Evolutionary conservation across 2,888 invertebrate species (phyloP).

Genomic region (Oeneis ivallda): DNA sequence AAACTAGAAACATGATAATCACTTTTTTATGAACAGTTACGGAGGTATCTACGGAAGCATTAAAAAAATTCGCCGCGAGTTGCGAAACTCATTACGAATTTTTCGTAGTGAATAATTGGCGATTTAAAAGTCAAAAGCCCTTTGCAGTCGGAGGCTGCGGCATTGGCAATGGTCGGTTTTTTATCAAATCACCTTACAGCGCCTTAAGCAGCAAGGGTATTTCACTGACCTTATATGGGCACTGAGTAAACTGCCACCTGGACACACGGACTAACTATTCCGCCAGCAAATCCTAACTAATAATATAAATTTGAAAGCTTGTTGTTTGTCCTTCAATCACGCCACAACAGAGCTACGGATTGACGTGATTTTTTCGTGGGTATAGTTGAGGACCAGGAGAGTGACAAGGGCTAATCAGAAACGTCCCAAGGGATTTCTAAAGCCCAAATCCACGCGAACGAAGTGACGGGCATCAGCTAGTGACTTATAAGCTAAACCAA

Average conservation of each 20-base stretch:
- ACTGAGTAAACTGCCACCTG: conserved; percentile 33
- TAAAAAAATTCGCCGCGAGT: background rate
- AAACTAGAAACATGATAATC: background rate
- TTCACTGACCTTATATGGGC: conserved; percentile 56
- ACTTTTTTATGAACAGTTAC: background rate
- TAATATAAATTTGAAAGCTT: too few relatives aligned
- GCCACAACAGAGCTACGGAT: too few relatives aligned
- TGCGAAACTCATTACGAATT: conserved; percentile 6
- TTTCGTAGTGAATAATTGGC: conserved; percentile 13
- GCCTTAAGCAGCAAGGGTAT: conserved; percentile 66
- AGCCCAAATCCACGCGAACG: too few relatives aligned
- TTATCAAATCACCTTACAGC: conserved; percentile 61
- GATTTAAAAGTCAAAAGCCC: conserved; percentile 56
- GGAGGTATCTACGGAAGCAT: background rate
- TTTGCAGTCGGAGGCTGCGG: conserved; percentile 51
- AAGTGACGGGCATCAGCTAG: too few relatives aligned
- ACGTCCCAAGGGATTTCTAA: too few relatives aligned
- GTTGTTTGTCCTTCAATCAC: too few relatives aligned
- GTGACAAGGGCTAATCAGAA: too few relatives aligned
- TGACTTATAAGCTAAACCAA: too few relatives aligned
- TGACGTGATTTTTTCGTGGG: too few relatives aligned
- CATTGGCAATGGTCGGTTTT: conserved; percentile 65
- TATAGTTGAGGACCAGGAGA: too few relatives aligned
- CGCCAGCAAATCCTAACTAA: too few relatives aligned
- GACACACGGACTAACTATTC: conserved; percentile 9